phyloP scores from a whole-genome alignment of 2,888 invertebrate genomes.

The Iselma pallidipennis region DNA sequence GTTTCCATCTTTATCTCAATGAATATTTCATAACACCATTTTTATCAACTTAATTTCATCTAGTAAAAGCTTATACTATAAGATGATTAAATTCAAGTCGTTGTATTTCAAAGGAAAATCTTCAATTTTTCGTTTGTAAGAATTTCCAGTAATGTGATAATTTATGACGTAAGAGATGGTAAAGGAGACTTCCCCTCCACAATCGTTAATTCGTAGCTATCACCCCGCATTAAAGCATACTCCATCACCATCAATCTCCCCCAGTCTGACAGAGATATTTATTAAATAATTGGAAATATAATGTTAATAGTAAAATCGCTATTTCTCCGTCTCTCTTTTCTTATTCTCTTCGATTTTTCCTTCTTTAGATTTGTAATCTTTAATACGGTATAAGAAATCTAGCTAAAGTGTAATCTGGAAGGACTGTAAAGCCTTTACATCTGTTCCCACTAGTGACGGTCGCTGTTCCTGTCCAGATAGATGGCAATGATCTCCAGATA shows the following conservation, averaged over 20 bases:
- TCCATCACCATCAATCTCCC: constrained; percentile 33
- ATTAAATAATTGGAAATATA: constrained; percentile 33
- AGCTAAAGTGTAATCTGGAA: constrained; percentile 13
- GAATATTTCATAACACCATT: no score
- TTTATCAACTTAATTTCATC: no score
- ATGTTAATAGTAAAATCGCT: constrained; percentile 11
- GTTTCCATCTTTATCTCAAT: no score
- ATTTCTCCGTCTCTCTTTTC: neutral
- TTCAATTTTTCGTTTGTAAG: constrained; percentile 9
- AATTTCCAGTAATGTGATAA: constrained; percentile 9
- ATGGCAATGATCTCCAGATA: constrained; percentile 21
- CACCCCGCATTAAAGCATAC: constrained; percentile 17
- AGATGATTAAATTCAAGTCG: no score
- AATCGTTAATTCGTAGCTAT: neutral
- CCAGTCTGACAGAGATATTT: constrained; percentile 28
- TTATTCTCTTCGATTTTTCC: no score
- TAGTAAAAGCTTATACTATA: no score
- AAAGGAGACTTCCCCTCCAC: neutral
- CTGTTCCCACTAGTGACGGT: constrained; percentile 15
- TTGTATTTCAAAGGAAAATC: constrained; percentile 13
- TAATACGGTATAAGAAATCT: constrained; percentile 4
- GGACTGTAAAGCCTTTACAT: constrained; percentile 20
- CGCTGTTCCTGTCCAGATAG: constrained; percentile 13
- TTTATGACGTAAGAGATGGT: neutral
- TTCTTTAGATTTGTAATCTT: constrained; percentile 1